These are phyloP conservation scores for Micropterix aruncella DNA, from an alignment of 2,888 invertebrate genomes.

Conservation along the genomic window DNA sequence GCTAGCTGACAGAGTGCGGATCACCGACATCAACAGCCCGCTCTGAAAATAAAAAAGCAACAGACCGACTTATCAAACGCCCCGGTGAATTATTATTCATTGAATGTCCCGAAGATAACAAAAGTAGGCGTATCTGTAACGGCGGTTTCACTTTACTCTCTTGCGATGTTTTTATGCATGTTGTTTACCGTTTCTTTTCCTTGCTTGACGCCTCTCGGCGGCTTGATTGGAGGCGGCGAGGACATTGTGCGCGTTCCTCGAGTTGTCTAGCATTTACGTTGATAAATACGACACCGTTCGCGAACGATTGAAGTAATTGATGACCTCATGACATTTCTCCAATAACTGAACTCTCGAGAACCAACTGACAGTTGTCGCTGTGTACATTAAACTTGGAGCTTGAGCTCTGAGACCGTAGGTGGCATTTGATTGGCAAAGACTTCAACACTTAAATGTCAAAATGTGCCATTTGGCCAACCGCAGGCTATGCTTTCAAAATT, in stretches of 20 bases:
- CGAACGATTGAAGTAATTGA: too few species aligned
- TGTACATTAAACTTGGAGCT: too few species aligned
- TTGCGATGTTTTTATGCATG: neutral
- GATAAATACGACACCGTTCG: neutral
- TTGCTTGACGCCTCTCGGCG: constrained; percentile 75
- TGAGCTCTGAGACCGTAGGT: too few species aligned
- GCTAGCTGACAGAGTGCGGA: constrained; percentile 85
- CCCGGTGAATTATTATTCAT: constrained; percentile 2
- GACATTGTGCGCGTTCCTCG: constrained; percentile 29
- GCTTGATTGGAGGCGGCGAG: constrained; percentile 65
- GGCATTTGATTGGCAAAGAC: too few species aligned
- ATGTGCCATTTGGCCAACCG: too few species aligned
- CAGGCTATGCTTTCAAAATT: too few species aligned
- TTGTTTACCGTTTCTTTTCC: constrained; percentile 67
- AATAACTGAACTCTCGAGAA: neutral
- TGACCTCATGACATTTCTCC: constrained; percentile 2
- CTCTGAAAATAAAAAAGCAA: too few species aligned
- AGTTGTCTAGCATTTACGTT: neutral
- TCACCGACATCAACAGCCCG: constrained; percentile 86
- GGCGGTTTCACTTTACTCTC: constrained; percentile 1
- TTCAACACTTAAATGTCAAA: too few species aligned
- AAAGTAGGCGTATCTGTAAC: neutral
- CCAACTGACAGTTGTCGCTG: neutral
- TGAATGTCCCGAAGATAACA: neutral
- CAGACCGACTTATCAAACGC: too few species aligned